A percentile compares a stretch with the other conserved stretches of the same genome.
These are phyloP conservation scores for Oscheius sp. DNA, from an alignment of 2,888 invertebrate genomes.

Conservation along the genomic window DNA sequence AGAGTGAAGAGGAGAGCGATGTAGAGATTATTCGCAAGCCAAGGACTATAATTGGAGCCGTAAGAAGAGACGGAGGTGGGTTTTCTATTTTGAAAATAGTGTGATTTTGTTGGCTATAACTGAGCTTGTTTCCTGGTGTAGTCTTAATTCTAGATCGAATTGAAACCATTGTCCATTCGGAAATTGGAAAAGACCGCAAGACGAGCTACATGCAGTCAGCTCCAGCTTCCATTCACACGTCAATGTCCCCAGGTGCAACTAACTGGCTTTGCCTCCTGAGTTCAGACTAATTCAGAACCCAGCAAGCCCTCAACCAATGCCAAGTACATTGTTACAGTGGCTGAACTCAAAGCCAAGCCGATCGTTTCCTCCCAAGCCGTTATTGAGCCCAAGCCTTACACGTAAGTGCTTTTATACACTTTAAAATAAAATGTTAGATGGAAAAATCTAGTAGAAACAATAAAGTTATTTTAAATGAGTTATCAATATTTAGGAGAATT, in stretches of 20 bases:
- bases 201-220: conserved; percentile 29
- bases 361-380: too few relatives aligned
- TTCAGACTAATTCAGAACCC: conserved; percentile 44
- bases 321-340: conserved; percentile 52
- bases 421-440: not conserved
- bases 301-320: conserved; percentile 27
- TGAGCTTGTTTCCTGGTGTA: not conserved
- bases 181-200: not conserved
- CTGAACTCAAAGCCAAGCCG: conserved; percentile 39
- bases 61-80: conserved; percentile 48
- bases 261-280: not conserved
- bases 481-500: conserved; percentile 8
- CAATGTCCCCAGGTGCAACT: conserved; percentile 24
- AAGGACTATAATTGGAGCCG: conserved; percentile 39
- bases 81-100: not conserved
- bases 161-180: conserved; percentile 17
- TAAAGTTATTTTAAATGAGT: not conserved
- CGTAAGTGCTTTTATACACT: not conserved
- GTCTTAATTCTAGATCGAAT: conserved; percentile 14
- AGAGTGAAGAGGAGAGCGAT: conserved; percentile 45
- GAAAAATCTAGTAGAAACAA: not conserved
- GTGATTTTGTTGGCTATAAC: not conserved
- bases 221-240: conserved; percentile 31
- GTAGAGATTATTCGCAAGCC: conserved; percentile 38
- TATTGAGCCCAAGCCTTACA: conserved; percentile 32